These are phyloP conservation scores for Colletes gigas DNA, from an alignment of 1,140 invertebrate genomes.

Conservation along the genomic window DNA sequence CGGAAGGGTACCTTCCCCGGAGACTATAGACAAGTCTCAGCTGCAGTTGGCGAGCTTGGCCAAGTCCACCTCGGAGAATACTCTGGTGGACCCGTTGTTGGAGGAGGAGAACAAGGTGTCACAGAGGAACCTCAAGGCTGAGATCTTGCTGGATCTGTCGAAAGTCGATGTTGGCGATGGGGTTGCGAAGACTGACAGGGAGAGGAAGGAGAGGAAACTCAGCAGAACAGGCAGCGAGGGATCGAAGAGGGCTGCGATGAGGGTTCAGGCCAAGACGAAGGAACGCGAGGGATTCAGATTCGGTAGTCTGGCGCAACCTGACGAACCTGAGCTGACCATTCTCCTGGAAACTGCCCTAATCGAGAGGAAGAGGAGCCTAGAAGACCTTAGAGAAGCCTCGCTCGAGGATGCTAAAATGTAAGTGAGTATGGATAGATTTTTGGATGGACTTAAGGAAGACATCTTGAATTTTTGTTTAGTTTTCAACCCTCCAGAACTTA, in stretches of 20 bases:
- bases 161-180: conserved; percentile 62
- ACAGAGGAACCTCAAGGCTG: conserved; percentile 72
- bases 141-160: conserved; percentile 74
- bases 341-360: conserved; percentile 14
- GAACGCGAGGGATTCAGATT: conserved; percentile 34
- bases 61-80: conserved; percentile 74
- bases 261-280: conserved; percentile 3
- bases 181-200: conserved; percentile 4
- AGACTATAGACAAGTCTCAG: conserved; percentile 36
- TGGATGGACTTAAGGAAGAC: background rate
- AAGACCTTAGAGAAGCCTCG: background rate
- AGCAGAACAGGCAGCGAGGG: conserved; percentile 62
- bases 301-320: conserved; percentile 51
- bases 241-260: conserved; percentile 31
- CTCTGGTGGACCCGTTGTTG: conserved; percentile 35
- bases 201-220: conserved; percentile 45
- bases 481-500: too few species aligned
- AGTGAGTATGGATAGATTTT: background rate
- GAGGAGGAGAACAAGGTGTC: conserved; percentile 64
- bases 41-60: conserved; percentile 59
- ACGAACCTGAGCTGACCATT: conserved; percentile 44
- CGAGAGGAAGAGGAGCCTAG: conserved; percentile 15
- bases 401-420: conserved; percentile 7
- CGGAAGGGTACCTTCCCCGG: conserved; percentile 45
- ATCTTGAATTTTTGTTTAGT: too few species aligned